These are phyloP conservation scores for Myotis yumanensis DNA, from an alignment of 2,113 vertebrate genomes.

Conservation along the genomic window DNA sequence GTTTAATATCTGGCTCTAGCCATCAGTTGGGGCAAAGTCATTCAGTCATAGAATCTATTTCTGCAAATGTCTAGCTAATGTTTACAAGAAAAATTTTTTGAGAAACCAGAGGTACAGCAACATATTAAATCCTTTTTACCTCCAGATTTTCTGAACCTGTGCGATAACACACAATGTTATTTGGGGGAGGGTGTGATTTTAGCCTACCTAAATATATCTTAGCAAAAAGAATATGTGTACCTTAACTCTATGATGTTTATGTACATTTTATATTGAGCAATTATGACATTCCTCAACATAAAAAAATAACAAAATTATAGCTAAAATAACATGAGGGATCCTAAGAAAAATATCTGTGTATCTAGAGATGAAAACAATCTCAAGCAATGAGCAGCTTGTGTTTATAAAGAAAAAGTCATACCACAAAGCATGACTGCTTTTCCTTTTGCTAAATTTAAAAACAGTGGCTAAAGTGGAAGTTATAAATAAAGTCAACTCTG, in stretches of 20 bases:
- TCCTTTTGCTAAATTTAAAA: conserved; percentile 52
- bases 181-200: background rate
- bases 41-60: background rate
- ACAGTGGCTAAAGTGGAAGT: background rate
- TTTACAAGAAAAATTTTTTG: background rate
- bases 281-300: conserved; percentile 27
- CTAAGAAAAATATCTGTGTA: conserved; percentile 66
- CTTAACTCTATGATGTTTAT: background rate
- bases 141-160: background rate
- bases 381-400: conserved; percentile 58
- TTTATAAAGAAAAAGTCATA: conserved; percentile 55
- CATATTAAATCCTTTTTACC: background rate
- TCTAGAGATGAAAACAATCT: conserved; percentile 55
- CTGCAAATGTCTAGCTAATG: background rate
- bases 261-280: background rate
- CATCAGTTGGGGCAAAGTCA: background rate
- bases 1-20: background rate
- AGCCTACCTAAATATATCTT: background rate
- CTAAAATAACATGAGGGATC: conserved; percentile 61
- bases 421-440: conserved; percentile 45
- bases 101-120: background rate
- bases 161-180: background rate
- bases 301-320: conserved; percentile 50
- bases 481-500: conserved; percentile 43
- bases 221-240: background rate